Base-by-base conservation (phyloP, 2,888 invertebrate genomes). In the Caenorhabditis sinica region DNA sequence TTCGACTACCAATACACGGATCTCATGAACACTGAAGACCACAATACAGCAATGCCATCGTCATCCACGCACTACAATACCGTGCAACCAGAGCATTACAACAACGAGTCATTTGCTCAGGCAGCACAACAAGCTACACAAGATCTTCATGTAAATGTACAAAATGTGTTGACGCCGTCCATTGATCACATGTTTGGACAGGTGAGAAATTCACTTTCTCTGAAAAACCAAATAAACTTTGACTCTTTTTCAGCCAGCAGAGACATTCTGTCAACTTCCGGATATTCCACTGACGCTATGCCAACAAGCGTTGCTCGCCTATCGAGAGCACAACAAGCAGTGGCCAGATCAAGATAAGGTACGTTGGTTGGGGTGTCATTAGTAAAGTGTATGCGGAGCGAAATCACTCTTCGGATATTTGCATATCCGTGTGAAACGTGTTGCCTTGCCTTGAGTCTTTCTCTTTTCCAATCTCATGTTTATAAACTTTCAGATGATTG, bases 301-400 rank as follows among this genome's bases (percentile, higher is more conserved):
- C 68, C 83, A 88, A 40, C 88, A 88, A 65, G 88, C 88, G 0
- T 33, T 88, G 23, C 43, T 85, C 4, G 88, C 88, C 43, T 86
- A 86, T 69, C 45, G 72, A n/a, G 84, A 85, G 51, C 88, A 88
- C 25, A 86, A 83, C 58, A 77, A 66, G 58, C 66, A 80, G 36
- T 88, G 88, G 88, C 88, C 88, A 6, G 73, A 82, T 73, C 81
- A 76, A 40, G 76, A 85, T 40, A 76, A 72, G n/a, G 81, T 85
- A 11, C 51, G 74, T 33, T 40, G 40, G 17, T 20, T 68, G 51
- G 20, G 45, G 28, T 66, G 40, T 9, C n/a, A 49, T 49, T 49
- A 49, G 11, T 17, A 33, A 8, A 33, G 33, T 33, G 8, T 33
- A 33, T 33, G 8, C 5, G 33, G 8, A 33, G 33, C 8, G n/a